These are phyloP conservation scores for Drosophila ficusphila DNA, from an alignment of 1,140 invertebrate genomes.

Conservation along the genomic window DNA sequence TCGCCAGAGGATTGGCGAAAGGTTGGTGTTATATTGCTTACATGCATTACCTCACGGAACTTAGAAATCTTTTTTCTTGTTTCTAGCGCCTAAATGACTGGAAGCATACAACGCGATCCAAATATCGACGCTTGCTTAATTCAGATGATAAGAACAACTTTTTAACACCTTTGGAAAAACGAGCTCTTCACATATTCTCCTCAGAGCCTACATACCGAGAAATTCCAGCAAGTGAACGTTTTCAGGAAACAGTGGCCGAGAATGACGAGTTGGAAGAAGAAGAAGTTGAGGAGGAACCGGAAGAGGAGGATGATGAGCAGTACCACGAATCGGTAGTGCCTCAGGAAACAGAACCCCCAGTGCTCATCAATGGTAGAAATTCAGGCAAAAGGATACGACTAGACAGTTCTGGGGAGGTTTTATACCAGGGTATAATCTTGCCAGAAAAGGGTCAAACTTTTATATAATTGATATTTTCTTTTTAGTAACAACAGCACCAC, in stretches of 20 bases:
- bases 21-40: conserved; percentile 24
- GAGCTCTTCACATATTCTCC: conserved; percentile 64
- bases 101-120: conserved; percentile 78
- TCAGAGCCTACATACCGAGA: conserved; percentile 6
- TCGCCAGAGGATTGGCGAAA: conserved; percentile 82
- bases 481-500: conserved; percentile 27
- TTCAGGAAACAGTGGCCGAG: conserved; percentile 33
- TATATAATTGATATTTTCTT: background rate
- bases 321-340: conserved; percentile 1
- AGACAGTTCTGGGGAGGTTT: conserved; percentile 20
- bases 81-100: conserved; percentile 76
- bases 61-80: background rate
- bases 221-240: conserved; percentile 6
- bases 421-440: conserved; percentile 61
- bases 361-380: background rate
- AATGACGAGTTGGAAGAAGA: conserved; percentile 26
- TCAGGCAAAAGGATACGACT: background rate
- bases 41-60: background rate
- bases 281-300: background rate
- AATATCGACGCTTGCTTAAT: conserved; percentile 62
- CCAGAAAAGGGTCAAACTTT: rapidly evolving
- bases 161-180: conserved; percentile 59
- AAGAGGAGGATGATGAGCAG: background rate
- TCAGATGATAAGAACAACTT: conserved; percentile 53
- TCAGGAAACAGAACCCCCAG: background rate